Evolutionary conservation across 2,113 vertebrate species (phyloP).

Genomic region (Neofelis nebulosa): DNA sequence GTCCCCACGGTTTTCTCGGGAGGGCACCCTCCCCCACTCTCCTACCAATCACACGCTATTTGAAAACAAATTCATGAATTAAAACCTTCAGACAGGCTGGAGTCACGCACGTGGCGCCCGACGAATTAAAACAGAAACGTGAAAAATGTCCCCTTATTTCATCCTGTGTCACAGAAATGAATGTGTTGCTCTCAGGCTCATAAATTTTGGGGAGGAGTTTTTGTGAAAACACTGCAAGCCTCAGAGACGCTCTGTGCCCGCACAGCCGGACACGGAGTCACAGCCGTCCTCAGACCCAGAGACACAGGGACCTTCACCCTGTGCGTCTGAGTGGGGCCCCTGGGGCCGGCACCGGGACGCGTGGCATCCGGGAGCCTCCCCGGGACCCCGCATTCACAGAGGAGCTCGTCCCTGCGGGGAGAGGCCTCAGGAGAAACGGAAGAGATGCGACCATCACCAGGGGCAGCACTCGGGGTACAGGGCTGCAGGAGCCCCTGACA

Average conservation of each 20-base stretch:
- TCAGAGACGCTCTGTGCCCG: neutral
- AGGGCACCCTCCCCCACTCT: no score
- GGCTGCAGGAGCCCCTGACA: neutral
- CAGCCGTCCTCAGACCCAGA: no score
- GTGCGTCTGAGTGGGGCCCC: neutral
- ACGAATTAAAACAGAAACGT: neutral
- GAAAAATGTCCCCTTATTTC: neutral
- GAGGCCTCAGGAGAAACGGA: no score
- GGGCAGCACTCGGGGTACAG: fast-evolving
- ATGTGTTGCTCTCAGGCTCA: neutral
- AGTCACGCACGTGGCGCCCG: neutral
- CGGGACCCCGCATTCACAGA: no score
- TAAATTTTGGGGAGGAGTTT: slow-evolving; percentile 10
- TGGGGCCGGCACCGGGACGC: neutral
- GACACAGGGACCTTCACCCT: fast-evolving
- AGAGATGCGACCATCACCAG: neutral
- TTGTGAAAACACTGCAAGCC: neutral
- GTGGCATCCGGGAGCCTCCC: no score
- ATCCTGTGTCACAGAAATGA: neutral
- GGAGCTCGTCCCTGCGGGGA: no score
- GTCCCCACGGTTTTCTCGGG: no score
- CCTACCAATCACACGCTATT: neutral
- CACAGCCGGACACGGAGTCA: neutral
- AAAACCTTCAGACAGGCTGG: neutral
- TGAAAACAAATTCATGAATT: neutral